These are phyloP conservation scores for Malacoraja senta DNA, from an alignment of 2,797 vertebrate genomes.

Conservation along the genomic window DNA sequence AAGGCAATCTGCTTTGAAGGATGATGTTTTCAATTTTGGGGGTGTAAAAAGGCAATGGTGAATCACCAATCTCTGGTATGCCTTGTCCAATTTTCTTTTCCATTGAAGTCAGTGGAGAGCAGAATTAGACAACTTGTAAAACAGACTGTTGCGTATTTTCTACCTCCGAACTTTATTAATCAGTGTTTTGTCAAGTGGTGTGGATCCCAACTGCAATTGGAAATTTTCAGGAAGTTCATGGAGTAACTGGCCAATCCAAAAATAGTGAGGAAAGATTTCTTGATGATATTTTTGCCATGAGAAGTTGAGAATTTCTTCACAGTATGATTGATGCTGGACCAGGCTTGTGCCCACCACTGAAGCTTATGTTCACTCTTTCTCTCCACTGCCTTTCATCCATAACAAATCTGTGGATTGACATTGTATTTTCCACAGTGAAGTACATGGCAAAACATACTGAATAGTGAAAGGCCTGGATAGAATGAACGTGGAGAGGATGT, in stretches of 20 bases:
- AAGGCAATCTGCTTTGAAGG: background rate
- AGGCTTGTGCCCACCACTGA: background rate
- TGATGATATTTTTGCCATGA: background rate
- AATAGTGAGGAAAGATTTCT: background rate
- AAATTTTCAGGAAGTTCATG: background rate
- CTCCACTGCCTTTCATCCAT: no score
- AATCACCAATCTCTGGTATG: background rate
- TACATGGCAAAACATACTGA: no score
- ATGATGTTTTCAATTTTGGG: background rate
- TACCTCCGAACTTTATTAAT: background rate
- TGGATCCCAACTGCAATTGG: background rate
- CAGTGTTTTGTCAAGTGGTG: background rate
- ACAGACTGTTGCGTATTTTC: background rate
- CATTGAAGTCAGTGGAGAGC: background rate
- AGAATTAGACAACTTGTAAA: background rate
- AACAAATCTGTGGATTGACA: background rate
- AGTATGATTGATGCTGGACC: background rate
- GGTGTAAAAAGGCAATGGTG: background rate
- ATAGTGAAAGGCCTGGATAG: no score
- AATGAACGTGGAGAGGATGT: no score
- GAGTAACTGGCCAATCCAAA: background rate
- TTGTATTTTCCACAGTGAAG: no score
- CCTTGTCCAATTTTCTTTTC: background rate
- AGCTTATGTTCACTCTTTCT: no score
- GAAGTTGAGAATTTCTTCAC: background rate